Evolutionary conservation across 23 tunicate genomes (phyloP).

Genomic region (Botrylloides violaceus): DNA sequence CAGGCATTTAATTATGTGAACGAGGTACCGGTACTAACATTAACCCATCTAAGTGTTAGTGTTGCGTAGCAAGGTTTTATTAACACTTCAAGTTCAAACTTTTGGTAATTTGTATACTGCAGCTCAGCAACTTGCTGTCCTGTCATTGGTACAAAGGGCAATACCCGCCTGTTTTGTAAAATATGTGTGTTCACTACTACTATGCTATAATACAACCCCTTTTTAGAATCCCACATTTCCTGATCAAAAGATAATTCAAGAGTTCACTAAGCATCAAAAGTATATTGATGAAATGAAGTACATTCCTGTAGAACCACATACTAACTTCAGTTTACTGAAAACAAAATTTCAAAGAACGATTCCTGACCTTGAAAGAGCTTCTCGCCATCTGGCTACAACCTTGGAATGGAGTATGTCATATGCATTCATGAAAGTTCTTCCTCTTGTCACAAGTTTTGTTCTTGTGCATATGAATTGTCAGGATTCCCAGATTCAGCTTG

Average conservation of each 20-base stretch:
- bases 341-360: not conserved
- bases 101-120: no score
- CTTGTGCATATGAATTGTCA: no score
- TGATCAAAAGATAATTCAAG: constrained; percentile 18
- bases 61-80: no score
- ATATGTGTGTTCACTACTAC: not conserved
- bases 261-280: constrained; percentile 26
- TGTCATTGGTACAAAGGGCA: no score
- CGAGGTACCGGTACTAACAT: no score
- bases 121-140: no score
- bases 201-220: not conserved
- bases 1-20: no score
- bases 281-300: not conserved
- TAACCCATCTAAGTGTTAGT: no score
- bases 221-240: constrained; percentile 43
- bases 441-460: constrained; percentile 31
- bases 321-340: not conserved
- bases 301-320: not conserved
- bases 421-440: constrained; percentile 28
- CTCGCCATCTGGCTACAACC: constrained; percentile 4
- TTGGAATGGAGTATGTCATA: constrained; percentile 30
- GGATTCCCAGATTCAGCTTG: no score
- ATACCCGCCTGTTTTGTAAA: no score
- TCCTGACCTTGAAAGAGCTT: constrained; percentile 23
- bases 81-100: no score